Evolutionary conservation across 2,888 invertebrate genomes (phyloP), one percentile per base, ranked within the genome.

Genomic region (Eilema sororculum): DNA sequence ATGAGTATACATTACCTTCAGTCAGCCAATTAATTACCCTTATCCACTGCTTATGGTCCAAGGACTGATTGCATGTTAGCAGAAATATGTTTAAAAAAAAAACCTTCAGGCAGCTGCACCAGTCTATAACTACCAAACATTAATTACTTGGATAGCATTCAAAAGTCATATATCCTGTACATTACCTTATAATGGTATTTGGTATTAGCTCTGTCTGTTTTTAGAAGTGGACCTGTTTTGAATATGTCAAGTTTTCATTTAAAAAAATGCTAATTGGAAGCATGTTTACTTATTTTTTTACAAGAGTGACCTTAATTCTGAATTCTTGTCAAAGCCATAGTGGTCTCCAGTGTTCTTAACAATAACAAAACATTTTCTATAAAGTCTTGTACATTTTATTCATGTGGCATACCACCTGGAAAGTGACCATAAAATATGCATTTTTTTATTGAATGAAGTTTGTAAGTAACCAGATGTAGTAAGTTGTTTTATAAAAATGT

Each of bases 401-500:
- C 25, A 52, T 64, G 52, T 28, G 13, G 28, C 52, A n/a, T 28
- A n/a, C n/a, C n/a, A n/a, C n/a, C n/a, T n/a, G 28, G 9, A 60
- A 30, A 25, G n/a, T 30, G 33, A 20, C 12, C 12, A 30, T 56
- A 61, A 67, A n/a, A 24, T 46, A 41, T 25, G 16, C 52, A 28
- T 24, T 67, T 22, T 69, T 73, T 72, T 67, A 67, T 37, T 65
- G 61, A 69, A 68, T 52, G 67, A 79, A 73, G 78, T 80, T 80
- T 79, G 77, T 78, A 74, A 78, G 75, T 78, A 76, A 78, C 71
- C 71, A 74, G 77, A 28, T 28, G 28, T 52, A 46, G 25, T 71
- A 61, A 68, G 67, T 68, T 73, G 63, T 73, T 74, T 73, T 81
- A 74, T 69, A 67, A 78, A 65, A 62, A 71, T 71, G 64, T 74